Conservation (phyloP, 1,140 invertebrate genomes). For the Heliothis virescens region DNA sequence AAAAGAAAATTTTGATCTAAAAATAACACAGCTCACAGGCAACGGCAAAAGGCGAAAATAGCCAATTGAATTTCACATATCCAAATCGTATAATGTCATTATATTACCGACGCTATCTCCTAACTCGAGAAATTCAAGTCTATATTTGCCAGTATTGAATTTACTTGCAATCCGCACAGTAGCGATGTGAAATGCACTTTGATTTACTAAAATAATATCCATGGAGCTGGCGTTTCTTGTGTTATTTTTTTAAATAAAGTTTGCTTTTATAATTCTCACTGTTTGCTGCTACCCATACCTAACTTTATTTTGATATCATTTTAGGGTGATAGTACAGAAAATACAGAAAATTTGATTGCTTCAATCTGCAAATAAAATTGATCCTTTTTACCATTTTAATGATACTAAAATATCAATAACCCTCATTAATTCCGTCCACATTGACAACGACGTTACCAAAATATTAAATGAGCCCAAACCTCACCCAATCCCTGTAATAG, state of each 20-base stretch:
- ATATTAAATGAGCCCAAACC: neutral
- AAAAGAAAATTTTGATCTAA: neutral
- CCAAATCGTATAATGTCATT: constrained; percentile 55
- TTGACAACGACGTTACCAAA: neutral
- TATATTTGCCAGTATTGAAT: constrained; percentile 67
- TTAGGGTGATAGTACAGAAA: too few species aligned
- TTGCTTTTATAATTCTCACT: neutral
- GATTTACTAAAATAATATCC: constrained; percentile 27
- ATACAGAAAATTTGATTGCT: too few species aligned
- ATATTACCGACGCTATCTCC: constrained; percentile 55
- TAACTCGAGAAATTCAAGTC: constrained; percentile 62
- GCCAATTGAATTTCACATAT: constrained; percentile 36
- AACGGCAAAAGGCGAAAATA: constrained; percentile 37
- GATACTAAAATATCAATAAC: neutral
- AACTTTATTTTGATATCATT: too few species aligned
- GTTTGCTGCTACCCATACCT: neutral
- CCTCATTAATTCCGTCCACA: neutral
- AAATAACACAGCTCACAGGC: neutral
- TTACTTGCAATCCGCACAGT: constrained; percentile 59
- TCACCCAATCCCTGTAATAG: neutral
- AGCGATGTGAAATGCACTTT: constrained; percentile 47
- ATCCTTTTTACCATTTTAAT: too few species aligned
- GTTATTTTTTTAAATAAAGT: neutral
- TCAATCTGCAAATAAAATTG: too few species aligned
- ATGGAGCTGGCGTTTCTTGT: constrained; percentile 4